Percentiles rank a stretch among this genome's conserved stretches.
These are phyloP conservation scores for Emydocephalus ijimae DNA, from an alignment of 2,113 vertebrate genomes.

Conservation along the genomic window DNA sequence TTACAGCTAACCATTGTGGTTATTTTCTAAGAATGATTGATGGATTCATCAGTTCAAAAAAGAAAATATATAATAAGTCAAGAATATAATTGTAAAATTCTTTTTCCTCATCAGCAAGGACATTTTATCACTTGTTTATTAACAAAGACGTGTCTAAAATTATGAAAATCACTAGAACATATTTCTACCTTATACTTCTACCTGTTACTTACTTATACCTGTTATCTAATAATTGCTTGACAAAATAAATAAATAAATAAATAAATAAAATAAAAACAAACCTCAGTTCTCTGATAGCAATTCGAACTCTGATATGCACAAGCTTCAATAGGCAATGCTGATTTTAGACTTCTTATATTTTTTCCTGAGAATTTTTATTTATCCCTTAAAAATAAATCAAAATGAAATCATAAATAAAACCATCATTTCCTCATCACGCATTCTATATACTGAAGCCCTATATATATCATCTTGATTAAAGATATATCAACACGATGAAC, in stretches of 20 bases:
- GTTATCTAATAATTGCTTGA: too few relatives aligned
- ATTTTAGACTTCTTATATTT: neutral
- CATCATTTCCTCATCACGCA: neutral
- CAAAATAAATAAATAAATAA: too few relatives aligned
- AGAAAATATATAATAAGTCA: neutral
- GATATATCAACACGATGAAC: neutral
- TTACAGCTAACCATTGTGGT: slow-evolving; percentile 25
- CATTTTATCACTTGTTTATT: neutral
- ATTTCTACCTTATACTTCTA: too few relatives aligned
- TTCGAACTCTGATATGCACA: neutral
- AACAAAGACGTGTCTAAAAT: neutral
- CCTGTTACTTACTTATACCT: too few relatives aligned
- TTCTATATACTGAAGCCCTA: neutral
- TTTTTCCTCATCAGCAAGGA: slow-evolving; percentile 4
- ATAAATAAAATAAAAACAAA: too few relatives aligned
- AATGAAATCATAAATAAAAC: neutral
- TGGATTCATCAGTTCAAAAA: neutral
- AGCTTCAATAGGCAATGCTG: neutral
- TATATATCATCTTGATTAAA: neutral
- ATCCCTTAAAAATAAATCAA: neutral
- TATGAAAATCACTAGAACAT: neutral
- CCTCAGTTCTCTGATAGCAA: neutral
- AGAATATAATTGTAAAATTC: neutral
- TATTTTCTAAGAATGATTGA: slow-evolving; percentile 21
- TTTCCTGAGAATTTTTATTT: neutral